Conservation (phyloP, 2,113 vertebrate species). For the Arothron firmamentum region DNA sequence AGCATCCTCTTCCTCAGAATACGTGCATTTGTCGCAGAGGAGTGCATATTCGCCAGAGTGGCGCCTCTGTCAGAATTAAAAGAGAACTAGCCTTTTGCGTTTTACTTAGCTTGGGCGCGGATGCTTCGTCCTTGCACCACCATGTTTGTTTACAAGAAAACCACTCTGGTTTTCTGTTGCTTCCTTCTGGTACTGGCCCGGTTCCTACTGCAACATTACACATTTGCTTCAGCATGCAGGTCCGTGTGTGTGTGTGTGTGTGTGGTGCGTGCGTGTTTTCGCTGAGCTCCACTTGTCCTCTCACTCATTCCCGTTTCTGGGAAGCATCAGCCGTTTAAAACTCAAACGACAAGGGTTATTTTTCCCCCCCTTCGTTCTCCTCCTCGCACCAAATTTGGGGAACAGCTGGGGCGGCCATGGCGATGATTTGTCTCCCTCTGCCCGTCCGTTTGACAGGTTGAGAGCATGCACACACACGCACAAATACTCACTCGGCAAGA, state of each 20-base stretch:
- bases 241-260: slow-evolving; percentile 5
- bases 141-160: slow-evolving; percentile 37
- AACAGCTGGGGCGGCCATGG: slow-evolving; percentile 77
- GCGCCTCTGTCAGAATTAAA: too few relatives aligned
- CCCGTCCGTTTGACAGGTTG: slow-evolving; percentile 70
- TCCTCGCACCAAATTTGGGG: slow-evolving; percentile 79
- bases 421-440: slow-evolving; percentile 75
- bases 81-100: too few relatives aligned
- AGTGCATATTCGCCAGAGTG: too few relatives aligned
- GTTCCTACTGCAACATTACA: slow-evolving; percentile 33
- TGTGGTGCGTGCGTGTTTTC: slow-evolving; percentile 15
- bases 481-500: slow-evolving; percentile 17
- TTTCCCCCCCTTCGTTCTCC: slow-evolving; percentile 53
- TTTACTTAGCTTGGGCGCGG: too few relatives aligned
- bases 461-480: slow-evolving; percentile 53
- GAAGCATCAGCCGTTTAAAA: slow-evolving; percentile 72
- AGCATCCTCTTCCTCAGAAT: too few relatives aligned
- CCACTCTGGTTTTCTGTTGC: slow-evolving; percentile 30
- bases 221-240: slow-evolving; percentile 16
- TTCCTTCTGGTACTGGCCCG: slow-evolving; percentile 40
- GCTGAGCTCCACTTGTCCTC: slow-evolving; percentile 51
- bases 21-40: too few relatives aligned
- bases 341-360: slow-evolving; percentile 63
- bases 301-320: slow-evolving; percentile 67
- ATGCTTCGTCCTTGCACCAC: too few relatives aligned